Base-by-base conservation (phyloP, 2,888 invertebrate genomes). In the Pollenia labialis region DNA sequence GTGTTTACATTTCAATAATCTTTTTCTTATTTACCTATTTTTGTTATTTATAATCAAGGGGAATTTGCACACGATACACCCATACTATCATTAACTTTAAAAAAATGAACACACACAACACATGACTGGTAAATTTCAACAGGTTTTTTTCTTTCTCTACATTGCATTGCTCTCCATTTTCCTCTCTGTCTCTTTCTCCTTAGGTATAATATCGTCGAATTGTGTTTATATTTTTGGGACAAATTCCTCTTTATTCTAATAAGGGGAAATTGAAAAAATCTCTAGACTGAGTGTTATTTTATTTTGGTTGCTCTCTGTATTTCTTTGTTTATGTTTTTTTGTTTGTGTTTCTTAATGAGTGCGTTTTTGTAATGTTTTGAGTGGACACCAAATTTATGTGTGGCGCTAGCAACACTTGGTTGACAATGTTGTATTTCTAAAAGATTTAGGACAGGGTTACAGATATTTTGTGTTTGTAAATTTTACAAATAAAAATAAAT, bases 351-450 rank as follows among this genome's bases (percentile, higher is more conserved):
- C 74, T 84, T 72, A 62, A 62, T 74, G 84, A 83, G 74, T 74
- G 11, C 1, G 1, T 32, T 48, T 62, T 16, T 18, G 0, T 77
- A 84, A n/a, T 84, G 44, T 50, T 68, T 14, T 18, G 62, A 76
- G 68, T 81, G 46, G 16, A 68, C 83, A 56, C 72, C 4, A 42
- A 32, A 77, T 76, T 48, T 69, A 77, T 81, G 62, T 69, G 84
- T 84, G 84, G 81, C 83, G 87, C 84, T 84, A 77, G 77, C 77
- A 81, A 76, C 81, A 84, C 58, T 72, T 58, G 62, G 44, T 82
- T 74, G 68, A 74, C 85, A 85, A 79, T 32, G 85, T 85, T 85
- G 85, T 82, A 82, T 82, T 85, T 82, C 48, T 32, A 32, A 32
- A 58, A n/a, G 16, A 54, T 71, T 60, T 9, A 23, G 54, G 48